Conservation (phyloP, 2,797 vertebrate genomes). For the Cheirogaleus major region DNA sequence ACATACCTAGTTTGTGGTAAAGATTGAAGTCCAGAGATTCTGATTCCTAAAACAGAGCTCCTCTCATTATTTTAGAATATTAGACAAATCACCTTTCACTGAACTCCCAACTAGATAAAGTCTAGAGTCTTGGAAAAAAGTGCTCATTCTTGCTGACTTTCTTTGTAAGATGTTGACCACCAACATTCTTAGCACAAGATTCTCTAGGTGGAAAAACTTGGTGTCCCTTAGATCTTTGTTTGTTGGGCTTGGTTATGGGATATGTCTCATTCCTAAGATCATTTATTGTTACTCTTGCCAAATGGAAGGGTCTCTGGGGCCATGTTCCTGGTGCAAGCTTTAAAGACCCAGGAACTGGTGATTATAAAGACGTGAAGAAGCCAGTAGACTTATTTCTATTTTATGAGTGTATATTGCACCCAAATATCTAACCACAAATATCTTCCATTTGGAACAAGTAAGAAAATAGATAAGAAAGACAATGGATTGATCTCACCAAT, state of each 20-base stretch:
- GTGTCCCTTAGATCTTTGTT: background rate
- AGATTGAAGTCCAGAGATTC: background rate
- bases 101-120: background rate
- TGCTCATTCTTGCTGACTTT: background rate
- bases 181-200: background rate
- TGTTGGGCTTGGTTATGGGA: background rate
- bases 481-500: background rate
- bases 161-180: background rate
- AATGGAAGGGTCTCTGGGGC: background rate
- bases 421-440: background rate
- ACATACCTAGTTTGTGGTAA: background rate
- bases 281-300: background rate
- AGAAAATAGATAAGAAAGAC: background rate
- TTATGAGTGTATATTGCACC: background rate
- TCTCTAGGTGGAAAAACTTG: background rate
- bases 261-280: background rate
- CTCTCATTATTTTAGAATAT: background rate
- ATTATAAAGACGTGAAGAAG: background rate
- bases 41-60: background rate
- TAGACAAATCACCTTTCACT: background rate
- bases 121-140: background rate
- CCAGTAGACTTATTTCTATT: background rate
- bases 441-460: background rate
- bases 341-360: background rate
- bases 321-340: background rate